Percentiles rank a stretch among this genome's conserved stretches.
Conservation (phyloP, 2,113 vertebrate genomes). For the Tympanuchus pallidicinctus region DNA sequence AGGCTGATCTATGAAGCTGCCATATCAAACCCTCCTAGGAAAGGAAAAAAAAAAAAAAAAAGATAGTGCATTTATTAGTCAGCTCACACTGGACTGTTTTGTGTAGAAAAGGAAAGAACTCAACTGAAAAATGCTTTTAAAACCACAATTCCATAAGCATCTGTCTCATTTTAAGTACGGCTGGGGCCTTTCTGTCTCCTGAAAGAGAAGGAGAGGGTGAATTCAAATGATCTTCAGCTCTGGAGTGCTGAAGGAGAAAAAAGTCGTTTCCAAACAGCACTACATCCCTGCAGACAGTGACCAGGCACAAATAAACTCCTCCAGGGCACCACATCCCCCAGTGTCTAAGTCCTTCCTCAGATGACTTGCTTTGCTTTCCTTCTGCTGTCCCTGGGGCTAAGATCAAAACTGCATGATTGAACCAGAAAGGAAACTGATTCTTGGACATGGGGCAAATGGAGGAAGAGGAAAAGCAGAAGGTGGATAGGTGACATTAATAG, state of each 20-base stretch:
- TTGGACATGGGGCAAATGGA: background rate
- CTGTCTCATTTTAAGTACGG: slow-evolving; percentile 69
- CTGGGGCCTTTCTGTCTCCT: slow-evolving; percentile 66
- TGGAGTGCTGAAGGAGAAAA: slow-evolving; percentile 43
- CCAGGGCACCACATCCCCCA: background rate
- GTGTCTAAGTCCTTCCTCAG: background rate
- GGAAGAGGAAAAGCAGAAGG: background rate
- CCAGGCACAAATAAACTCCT: slow-evolving; percentile 36
- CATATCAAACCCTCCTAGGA: slow-evolving; percentile 64
- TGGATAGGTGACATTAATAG: background rate
- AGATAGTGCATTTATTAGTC: slow-evolving; percentile 73
- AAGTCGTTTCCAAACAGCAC: slow-evolving; percentile 29
- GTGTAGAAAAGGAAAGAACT: slow-evolving; percentile 66
- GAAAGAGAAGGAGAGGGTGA: slow-evolving; percentile 58
- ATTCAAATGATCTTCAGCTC: slow-evolving; percentile 65
- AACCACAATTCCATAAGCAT: slow-evolving; percentile 69
- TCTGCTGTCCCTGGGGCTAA: background rate
- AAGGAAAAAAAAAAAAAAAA: background rate
- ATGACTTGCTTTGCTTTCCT: background rate
- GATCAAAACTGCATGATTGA: background rate
- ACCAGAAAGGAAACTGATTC: background rate
- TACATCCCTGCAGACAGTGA: slow-evolving; percentile 34
- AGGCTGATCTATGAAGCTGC: slow-evolving; percentile 69
- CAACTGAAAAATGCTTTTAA: slow-evolving; percentile 73
- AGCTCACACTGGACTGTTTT: slow-evolving; percentile 65